Conservation (phyloP, 1,140 invertebrate genomes). For the Drosophila navojoa region DNA sequence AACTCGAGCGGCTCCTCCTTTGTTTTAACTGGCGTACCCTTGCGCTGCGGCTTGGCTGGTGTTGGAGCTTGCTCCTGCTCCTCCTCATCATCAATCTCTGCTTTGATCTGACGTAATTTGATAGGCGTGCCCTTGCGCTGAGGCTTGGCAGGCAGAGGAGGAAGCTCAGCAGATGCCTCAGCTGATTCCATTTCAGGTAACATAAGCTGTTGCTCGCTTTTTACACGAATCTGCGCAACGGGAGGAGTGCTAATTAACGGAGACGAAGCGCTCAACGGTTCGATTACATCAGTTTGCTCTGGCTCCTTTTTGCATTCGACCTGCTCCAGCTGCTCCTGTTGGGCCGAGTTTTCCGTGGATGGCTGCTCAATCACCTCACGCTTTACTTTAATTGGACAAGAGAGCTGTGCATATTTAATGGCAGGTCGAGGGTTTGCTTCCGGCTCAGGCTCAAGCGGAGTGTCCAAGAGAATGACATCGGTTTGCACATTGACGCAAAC, state of each 20-base stretch:
- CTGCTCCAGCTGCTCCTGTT: neutral
- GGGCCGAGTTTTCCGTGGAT: neutral
- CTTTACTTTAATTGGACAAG: slow-evolving; percentile 15
- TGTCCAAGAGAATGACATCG: slow-evolving; percentile 20
- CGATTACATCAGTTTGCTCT: neutral
- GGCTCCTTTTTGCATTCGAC: slow-evolving; percentile 16
- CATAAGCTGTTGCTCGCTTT: slow-evolving; percentile 36
- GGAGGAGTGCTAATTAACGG: neutral
- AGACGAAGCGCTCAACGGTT: neutral
- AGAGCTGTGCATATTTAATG: neutral
- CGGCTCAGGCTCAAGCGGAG: slow-evolving; percentile 18
- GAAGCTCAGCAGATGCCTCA: neutral
- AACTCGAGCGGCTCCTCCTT: slow-evolving; percentile 17
- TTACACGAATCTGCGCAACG: slow-evolving; percentile 46
- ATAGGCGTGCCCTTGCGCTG: slow-evolving; percentile 17
- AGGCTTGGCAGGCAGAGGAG: slow-evolving; percentile 1
- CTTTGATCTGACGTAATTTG: neutral
- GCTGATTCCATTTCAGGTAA: neutral
- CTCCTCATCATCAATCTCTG: neutral
- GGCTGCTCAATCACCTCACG: slow-evolving; percentile 12
- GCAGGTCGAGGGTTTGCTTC: neutral
- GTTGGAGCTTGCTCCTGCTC: neutral
- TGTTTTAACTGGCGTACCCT: slow-evolving; percentile 33
- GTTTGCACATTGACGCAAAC: neutral
- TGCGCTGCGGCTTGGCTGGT: slow-evolving; percentile 18